Evolutionary conservation across 2,113 vertebrate species (phyloP).

Genomic region (Pomatorhinus ruficollis): DNA sequence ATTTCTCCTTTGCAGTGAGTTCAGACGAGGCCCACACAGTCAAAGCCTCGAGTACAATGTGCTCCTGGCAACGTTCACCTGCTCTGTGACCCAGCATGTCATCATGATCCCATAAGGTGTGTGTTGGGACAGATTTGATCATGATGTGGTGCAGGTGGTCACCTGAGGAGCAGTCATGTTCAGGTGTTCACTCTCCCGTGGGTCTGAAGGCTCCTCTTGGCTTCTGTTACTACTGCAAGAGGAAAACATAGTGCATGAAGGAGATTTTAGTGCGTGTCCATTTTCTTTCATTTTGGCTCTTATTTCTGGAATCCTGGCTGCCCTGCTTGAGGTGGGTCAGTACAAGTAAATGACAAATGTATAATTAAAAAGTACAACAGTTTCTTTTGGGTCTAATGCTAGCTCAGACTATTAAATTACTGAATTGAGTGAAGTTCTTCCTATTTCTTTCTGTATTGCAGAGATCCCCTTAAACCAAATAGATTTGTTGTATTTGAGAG

Average conservation of each 20-base stretch:
- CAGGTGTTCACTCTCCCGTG: neutral
- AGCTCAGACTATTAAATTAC: neutral
- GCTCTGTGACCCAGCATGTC: neutral
- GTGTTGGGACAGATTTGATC: neutral
- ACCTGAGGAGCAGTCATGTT: neutral
- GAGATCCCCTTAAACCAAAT: neutral
- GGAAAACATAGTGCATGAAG: neutral
- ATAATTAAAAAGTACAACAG: neutral
- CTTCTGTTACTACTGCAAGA: neutral
- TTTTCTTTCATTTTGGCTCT: neutral
- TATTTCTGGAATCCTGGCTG: neutral
- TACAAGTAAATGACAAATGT: neutral
- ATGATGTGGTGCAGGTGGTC: neutral
- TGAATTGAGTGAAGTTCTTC: neutral
- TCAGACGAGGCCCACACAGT: rapidly evolving
- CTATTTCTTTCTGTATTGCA: neutral
- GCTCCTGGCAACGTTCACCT: neutral
- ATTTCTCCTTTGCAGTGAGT: neutral
- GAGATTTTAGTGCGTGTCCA: rapidly evolving
- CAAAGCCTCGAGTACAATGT: rapidly evolving
- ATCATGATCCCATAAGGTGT: neutral
- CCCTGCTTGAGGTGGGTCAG: neutral
- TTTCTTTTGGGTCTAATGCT: neutral
- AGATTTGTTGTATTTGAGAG: rapidly evolving
- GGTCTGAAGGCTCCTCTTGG: neutral